A percentile compares a stretch with the other conserved stretches of the same genome.
Evolutionary conservation across 2,113 vertebrate species (phyloP).

Genomic region (Gymnogyps californianus): DNA sequence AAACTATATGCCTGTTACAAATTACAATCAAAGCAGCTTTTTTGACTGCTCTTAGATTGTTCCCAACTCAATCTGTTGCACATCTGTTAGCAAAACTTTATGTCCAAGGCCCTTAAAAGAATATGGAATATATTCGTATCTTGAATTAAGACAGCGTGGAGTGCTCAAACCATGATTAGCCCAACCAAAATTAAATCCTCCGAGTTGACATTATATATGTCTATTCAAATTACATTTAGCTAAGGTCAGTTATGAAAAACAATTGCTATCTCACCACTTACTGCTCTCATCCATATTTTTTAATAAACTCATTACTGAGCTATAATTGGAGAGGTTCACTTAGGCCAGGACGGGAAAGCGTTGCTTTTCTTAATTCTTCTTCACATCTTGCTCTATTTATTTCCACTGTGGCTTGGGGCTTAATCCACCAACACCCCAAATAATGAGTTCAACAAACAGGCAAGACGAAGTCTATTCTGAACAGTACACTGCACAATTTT

Average conservation of each 20-base stretch:
- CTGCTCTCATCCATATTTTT: neutral
- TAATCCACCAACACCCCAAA: neutral
- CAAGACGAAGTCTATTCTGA: neutral
- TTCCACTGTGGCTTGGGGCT: neutral
- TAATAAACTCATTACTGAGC: conserved; percentile 44
- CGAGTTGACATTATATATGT: neutral
- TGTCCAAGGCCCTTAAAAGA: neutral
- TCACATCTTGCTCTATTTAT: neutral
- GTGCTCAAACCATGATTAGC: neutral
- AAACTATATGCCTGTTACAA: conserved; percentile 3
- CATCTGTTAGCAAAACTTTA: conserved; percentile 20
- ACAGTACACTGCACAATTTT: neutral
- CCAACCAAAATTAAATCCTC: conserved; percentile 34
- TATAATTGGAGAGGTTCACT: neutral
- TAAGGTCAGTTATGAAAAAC: conserved; percentile 44
- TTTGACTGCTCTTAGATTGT: conserved; percentile 3
- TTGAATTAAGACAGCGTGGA: neutral
- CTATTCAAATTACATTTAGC: conserved; percentile 20
- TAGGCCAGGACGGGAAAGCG: neutral
- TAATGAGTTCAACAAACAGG: neutral
- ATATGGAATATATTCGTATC: neutral
- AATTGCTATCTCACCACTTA: conserved; percentile 20
- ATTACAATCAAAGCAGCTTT: conserved; percentile 7
- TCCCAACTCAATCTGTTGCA: conserved; percentile 8
- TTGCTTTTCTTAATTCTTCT: neutral